phyloP scores from a whole-genome alignment of 2,797 vertebrate genomes.

The Mus caroli region DNA sequence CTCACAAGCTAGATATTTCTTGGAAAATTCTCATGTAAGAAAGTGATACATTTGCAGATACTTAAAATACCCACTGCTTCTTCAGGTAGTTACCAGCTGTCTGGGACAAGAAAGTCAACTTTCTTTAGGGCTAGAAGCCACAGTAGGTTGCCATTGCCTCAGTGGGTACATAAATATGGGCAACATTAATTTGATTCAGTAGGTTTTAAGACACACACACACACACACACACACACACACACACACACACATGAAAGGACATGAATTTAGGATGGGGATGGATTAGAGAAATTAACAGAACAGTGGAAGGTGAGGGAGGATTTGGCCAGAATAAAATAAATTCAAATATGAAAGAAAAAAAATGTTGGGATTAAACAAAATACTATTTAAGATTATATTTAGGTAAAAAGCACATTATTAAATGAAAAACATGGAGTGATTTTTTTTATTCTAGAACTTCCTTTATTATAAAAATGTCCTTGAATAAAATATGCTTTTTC shows the following conservation, averaged over 20 bases:
- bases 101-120: background rate
- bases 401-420: constrained; percentile 3
- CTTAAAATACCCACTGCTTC: constrained; percentile 52
- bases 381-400: background rate
- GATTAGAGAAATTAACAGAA: background rate
- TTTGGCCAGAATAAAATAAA: background rate
- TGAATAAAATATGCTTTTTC: background rate
- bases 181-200: background rate
- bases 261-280: background rate
- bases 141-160: background rate
- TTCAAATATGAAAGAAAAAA: background rate
- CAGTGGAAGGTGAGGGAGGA: background rate
- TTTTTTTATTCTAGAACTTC: background rate
- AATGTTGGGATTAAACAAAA: background rate
- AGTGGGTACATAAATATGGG: background rate
- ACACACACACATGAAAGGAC: background rate
- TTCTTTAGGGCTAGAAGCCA: background rate
- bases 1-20: constrained; percentile 71
- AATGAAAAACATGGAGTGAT: background rate
- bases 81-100: background rate
- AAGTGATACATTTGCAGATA: constrained; percentile 66
- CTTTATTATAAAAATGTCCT: background rate
- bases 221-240: background rate
- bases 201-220: background rate
- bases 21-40: constrained; percentile 67